Evolutionary conservation across 2,888 invertebrate species (phyloP).

Genomic region (Rhagium mordax): DNA sequence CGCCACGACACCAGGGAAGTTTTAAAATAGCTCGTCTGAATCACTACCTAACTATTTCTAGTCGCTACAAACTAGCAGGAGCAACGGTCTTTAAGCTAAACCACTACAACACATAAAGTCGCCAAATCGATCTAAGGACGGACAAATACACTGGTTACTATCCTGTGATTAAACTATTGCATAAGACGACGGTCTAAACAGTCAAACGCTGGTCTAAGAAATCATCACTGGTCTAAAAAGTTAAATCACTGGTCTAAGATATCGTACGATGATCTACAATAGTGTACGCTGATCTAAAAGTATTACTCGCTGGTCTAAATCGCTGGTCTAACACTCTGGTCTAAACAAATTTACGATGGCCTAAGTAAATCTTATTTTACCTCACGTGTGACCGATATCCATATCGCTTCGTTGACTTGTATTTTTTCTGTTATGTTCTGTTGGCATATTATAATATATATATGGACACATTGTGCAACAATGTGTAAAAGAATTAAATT

Average conservation of each 20-base stretch:
- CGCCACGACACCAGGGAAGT: neutral
- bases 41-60: neutral
- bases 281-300: conserved; percentile 35
- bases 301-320: conserved; percentile 43
- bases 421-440: conserved; percentile 97
- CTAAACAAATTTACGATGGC: conserved; percentile 39
- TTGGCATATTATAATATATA: conserved; percentile 73
- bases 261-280: conserved; percentile 19
- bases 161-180: conserved; percentile 7
- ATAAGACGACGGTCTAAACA: conserved; percentile 24
- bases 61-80: conserved; percentile 4
- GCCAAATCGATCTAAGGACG: neutral
- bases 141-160: conserved; percentile 11
- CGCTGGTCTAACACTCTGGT: conserved; percentile 36
- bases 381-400: conserved; percentile 94
- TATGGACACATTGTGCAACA: conserved; percentile 13
- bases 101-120: conserved; percentile 3
- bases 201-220: conserved; percentile 31
- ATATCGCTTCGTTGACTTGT: conserved; percentile 94
- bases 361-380: conserved; percentile 71
- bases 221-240: neutral
- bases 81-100: neutral
- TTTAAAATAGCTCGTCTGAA: neutral
- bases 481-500: conserved; percentile 9
- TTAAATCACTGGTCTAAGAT: conserved; percentile 21